Evolutionary conservation across 2,113 vertebrate species (phyloP), one percentile per base, ranked within the genome.

Genomic region (Oryzias woworae): DNA sequence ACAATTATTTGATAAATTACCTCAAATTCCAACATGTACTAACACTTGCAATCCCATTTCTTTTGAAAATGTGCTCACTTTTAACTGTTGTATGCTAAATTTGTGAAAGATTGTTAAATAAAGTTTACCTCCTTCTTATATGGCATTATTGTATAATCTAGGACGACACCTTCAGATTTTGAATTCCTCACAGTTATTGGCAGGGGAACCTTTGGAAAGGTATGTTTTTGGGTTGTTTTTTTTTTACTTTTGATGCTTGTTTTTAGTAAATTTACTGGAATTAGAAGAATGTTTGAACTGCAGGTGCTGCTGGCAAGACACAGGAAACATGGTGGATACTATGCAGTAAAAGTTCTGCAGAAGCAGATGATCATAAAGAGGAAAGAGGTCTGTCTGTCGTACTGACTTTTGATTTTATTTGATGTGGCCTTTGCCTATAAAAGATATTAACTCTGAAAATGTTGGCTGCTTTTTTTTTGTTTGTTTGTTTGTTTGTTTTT

Each of bases 181-280:
- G 81, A 93, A 58, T 92, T 92, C 72, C 81, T 94, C 65, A 93
- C 89, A 76, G 82, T 93, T 49, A 93, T 93, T 4, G 92, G 93
- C 45, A 91, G 84, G 55, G 93, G 93, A 74, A 94, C 90, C 70
- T 94, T 94, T 83, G 91, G 92, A 75, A 91, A 92, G 89, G 92
- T 93, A 10, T 15, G 31, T 20, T 26, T 8, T 53, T 12, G 44
- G 43, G 42, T 12, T 4, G 7, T 42, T 26, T 10, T 4, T 13
- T 41, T 2, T 14, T 17, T 4, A 43, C 28, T 16, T 41, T 0
- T 16, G 24, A 41, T 53, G 18, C 42, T 3, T 62, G 31, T 16
- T n/a, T 10, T 4, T 28, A 18, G 14, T 57, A 12, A 20, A 3
- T 23, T 48, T 60, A 42, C 41, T 41, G 5, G 8, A 18, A 44